Percentiles rank a stretch among this genome's conserved stretches.
Conservation (phyloP, 1,140 invertebrate species). For the Drosophila setifemur region DNA sequence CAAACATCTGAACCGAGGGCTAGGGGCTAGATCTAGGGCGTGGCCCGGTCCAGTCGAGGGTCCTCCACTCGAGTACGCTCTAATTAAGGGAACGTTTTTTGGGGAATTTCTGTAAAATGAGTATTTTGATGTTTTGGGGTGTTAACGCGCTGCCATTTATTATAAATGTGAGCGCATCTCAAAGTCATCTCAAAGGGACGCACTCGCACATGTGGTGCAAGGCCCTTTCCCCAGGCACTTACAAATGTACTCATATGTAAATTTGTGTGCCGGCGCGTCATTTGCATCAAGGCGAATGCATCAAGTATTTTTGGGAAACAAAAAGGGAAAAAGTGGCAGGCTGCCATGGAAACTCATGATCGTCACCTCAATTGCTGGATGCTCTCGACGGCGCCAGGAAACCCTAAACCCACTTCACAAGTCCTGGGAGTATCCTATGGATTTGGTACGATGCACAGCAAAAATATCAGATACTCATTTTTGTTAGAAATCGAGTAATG, state of each 20-base stretch:
- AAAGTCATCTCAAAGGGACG: slow-evolving; percentile 22
- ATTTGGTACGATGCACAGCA: neutral
- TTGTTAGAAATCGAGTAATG: too few species aligned
- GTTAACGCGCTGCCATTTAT: slow-evolving; percentile 78
- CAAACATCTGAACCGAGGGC: slow-evolving; percentile 12
- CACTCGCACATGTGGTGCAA: slow-evolving; percentile 23
- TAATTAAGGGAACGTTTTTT: slow-evolving; percentile 63
- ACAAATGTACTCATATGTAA: slow-evolving; percentile 16
- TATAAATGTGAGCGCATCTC: slow-evolving; percentile 50
- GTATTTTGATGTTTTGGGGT: slow-evolving; percentile 61
- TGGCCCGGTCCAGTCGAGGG: slow-evolving; percentile 41
- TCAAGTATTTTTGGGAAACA: slow-evolving; percentile 16
- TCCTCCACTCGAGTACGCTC: slow-evolving; percentile 35
- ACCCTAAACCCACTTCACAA: slow-evolving; percentile 27
- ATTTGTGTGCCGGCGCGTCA: too few species aligned
- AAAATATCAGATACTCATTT: too few species aligned
- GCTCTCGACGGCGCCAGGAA: slow-evolving; percentile 64
- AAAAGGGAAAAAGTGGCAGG: slow-evolving; percentile 16
- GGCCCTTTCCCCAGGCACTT: slow-evolving; percentile 9
- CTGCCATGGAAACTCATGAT: slow-evolving; percentile 29
- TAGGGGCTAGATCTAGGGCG: too few species aligned
- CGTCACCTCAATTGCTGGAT: slow-evolving; percentile 19
- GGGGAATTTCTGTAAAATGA: slow-evolving; percentile 73
- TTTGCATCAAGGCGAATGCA: too few species aligned
- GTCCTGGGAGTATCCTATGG: slow-evolving; percentile 1